Evolutionary conservation across 2,113 vertebrate genomes (phyloP), one percentile per base, ranked within the genome.

Genomic region (Chrysemys picta): DNA sequence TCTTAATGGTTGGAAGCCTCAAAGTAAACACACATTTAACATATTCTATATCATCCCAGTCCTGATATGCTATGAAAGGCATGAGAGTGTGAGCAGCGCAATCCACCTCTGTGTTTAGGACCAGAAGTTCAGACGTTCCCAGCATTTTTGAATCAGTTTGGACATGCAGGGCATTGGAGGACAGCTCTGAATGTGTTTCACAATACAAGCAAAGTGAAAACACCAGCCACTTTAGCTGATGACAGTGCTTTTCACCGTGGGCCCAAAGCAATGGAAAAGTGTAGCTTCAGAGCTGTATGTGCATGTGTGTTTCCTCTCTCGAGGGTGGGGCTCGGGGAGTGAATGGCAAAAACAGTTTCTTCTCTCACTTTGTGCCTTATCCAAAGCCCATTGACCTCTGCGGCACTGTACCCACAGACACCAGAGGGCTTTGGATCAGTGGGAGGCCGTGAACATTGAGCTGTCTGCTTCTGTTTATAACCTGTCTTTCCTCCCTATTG

Each of bases 381-480:
- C 65, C 47, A 75, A 12, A 19, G 13, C 4, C 53, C 35, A 5
- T 53, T 78, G 47, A 72, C 21, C 25, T 42, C 19, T 45, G 10
- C 1, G 5, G 38, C 25, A 45, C 10, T 27, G 45, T 21, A 4
- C 8, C 21, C 59, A 10, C 8, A 5, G 19, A 38, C 47, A 17
- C 12, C 9, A 0, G 2, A 2, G 45, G 21, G 6, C 31, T n/a
- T 57, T 2, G 4, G 0, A 0, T 12, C 47, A 29, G 57, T 93
- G 97, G 94, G 96, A 85, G 24, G 19, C 49, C 72, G 82, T 13
- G 45, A 92, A 87, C 89, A 76, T 62, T n/a, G 84, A 94, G 90
- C 72, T 80, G 90, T 86, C 17, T 52, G 80, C 50, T 94, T 87
- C 87, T 85, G 76, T 6, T 7, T 4, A 3, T 12, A 90, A 24